phyloP scores from a whole-genome alignment of 2,113 vertebrate species.

The Turnix velox region DNA sequence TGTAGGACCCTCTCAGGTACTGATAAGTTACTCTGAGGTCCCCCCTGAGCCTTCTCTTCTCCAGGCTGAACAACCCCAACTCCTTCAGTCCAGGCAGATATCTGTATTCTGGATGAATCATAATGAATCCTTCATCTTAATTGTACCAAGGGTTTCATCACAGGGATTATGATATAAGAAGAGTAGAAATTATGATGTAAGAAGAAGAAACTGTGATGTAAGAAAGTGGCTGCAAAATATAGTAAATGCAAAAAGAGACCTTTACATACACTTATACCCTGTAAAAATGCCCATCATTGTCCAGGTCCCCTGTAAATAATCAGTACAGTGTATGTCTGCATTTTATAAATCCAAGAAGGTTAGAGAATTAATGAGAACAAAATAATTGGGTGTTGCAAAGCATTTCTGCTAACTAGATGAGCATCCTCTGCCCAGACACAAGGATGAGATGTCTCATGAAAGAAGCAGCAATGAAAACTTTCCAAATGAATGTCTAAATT shows the following conservation, averaged over 20 bases:
- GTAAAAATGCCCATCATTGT: background rate
- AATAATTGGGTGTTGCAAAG: background rate
- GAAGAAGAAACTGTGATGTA: background rate
- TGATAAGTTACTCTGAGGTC: too few relatives aligned
- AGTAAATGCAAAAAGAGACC: background rate
- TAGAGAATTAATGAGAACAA: background rate
- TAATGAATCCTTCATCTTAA: background rate
- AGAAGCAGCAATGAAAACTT: background rate
- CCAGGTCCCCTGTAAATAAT: background rate
- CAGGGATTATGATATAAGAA: background rate
- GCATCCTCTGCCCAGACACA: background rate
- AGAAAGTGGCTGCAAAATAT: background rate
- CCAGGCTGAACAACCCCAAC: too few relatives aligned
- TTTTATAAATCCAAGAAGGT: background rate
- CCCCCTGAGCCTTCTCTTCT: too few relatives aligned
- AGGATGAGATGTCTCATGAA: background rate
- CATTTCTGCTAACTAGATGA: background rate
- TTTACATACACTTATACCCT: background rate
- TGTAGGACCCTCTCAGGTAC: too few relatives aligned
- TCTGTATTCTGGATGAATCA: background rate
- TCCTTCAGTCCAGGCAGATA: background rate
- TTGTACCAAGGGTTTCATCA: background rate
- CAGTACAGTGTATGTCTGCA: background rate
- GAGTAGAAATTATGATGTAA: background rate
- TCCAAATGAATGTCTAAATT: background rate